Base-by-base conservation (phyloP, 2,113 vertebrate species). In the Desmodus rotundus region DNA sequence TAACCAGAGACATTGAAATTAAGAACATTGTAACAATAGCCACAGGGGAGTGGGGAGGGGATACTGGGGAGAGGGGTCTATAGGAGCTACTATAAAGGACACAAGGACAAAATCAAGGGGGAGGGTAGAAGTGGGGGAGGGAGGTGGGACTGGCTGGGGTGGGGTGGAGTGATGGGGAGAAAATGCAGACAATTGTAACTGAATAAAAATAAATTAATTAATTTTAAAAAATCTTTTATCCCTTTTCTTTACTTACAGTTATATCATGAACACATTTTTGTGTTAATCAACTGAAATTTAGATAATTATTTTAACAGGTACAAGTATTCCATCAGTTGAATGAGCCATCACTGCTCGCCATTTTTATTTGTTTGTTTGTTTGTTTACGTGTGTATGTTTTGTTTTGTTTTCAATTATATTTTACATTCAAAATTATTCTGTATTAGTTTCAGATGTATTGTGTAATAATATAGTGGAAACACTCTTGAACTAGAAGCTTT, bases 251-350 rank as follows among this genome's bases (percentile, higher is more conserved):
- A 28, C 58, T 86, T 63, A 65, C 26, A 33, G 11, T 68, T 78
- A 63, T 63, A 31, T 63, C 24, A 52, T 85, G 38, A 68, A 80
- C 68, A 72, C 7, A 33, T 54, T 86, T 88, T 77, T 31, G 16
- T 78, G 36, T 88, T 88, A 31, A 90, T 70, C n/a, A 70, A 43
- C n/a, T 61, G 56, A 88, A 88, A 73, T 86, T 80, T 83, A 91
- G 45, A n/a, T 50, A 45, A 77, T 93, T 83, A 77, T 65, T 88
- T 87, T 87, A 87, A 83, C n/a, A 67, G 28, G 50, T 82, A 31
- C 33, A 93, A 78, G 43, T 80, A 45, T 90, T 47, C 17, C 14
- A 61, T 85, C 65, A 16, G 1, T 85, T 81, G 77, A 95, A 61
- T 52, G 24, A 19, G 11, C 16, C 38, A 31, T 81, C 63, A 33